These are phyloP conservation scores for Didymodactylos carnosus DNA, from an alignment of 2,888 invertebrate species.

Conservation along the genomic window DNA sequence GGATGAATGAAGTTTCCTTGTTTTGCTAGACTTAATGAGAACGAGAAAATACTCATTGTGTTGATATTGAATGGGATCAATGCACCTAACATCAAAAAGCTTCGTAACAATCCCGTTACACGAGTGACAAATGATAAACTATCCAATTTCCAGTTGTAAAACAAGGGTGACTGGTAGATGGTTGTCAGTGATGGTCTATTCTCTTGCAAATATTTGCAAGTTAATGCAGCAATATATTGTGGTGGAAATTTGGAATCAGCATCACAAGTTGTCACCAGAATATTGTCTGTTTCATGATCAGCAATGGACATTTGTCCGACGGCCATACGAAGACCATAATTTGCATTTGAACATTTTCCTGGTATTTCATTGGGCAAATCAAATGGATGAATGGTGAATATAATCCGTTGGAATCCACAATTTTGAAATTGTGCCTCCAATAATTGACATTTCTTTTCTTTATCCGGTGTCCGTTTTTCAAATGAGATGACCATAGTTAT, in stretches of 20 bases:
- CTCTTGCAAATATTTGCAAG: not conserved
- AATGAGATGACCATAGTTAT: not conserved
- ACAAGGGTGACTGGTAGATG: not conserved
- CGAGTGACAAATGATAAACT: not conserved
- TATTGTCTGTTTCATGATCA: not conserved
- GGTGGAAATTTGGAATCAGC: not conserved
- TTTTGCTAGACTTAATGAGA: not conserved
- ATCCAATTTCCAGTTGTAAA: not conserved
- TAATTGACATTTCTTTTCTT: not conserved
- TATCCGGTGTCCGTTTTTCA: not conserved
- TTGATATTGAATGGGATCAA: not conserved
- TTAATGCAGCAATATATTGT: not conserved
- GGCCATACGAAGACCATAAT: not conserved
- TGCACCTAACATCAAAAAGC: not conserved
- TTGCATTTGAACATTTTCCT: not conserved
- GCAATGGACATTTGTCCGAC: not conserved
- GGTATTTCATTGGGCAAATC: not conserved
- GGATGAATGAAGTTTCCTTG: not conserved
- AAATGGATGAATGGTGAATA: not conserved
- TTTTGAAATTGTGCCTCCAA: not conserved
- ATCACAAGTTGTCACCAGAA: not conserved
- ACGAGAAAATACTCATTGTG: not conserved
- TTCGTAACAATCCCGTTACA: not conserved
- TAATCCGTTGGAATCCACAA: not conserved
- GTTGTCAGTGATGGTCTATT: not conserved